These are phyloP conservation scores for Colaptes auratus DNA, from an alignment of 2,113 vertebrate species.

Conservation along the genomic window DNA sequence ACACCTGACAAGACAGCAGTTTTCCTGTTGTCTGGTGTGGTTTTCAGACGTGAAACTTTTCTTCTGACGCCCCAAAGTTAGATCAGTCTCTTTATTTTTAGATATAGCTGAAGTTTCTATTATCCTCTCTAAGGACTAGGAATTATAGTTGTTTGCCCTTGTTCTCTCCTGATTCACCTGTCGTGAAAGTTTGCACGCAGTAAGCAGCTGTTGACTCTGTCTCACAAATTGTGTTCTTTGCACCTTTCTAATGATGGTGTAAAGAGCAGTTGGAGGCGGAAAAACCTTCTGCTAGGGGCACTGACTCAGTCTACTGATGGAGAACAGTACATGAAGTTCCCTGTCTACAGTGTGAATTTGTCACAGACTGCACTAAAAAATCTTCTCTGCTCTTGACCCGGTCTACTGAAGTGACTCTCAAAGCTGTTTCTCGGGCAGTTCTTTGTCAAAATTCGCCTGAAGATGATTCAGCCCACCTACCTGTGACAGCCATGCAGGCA, in stretches of 20 bases:
- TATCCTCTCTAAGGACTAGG: background rate
- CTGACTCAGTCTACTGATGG: background rate
- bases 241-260: background rate
- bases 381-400: conserved; percentile 45
- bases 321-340: conserved; percentile 22
- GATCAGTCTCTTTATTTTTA: background rate
- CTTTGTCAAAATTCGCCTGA: background rate
- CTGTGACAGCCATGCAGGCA: accelerated
- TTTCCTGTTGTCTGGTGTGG: background rate
- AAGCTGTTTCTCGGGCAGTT: background rate
- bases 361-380: background rate
- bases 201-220: background rate
- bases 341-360: conserved; percentile 1
- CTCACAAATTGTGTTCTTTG: background rate
- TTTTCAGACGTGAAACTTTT: background rate
- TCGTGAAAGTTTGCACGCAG: background rate
- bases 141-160: background rate
- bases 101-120: background rate
- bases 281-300: conserved; percentile 24
- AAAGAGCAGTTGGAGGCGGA: conserved; percentile 23
- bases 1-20: background rate
- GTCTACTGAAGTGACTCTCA: background rate
- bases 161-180: background rate
- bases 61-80: background rate
- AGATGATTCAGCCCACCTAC: background rate